Percentiles rank a stretch among this genome's conserved stretches.
phyloP scores from a whole-genome alignment of 2,113 vertebrate genomes.

The Pan paniscus region DNA sequence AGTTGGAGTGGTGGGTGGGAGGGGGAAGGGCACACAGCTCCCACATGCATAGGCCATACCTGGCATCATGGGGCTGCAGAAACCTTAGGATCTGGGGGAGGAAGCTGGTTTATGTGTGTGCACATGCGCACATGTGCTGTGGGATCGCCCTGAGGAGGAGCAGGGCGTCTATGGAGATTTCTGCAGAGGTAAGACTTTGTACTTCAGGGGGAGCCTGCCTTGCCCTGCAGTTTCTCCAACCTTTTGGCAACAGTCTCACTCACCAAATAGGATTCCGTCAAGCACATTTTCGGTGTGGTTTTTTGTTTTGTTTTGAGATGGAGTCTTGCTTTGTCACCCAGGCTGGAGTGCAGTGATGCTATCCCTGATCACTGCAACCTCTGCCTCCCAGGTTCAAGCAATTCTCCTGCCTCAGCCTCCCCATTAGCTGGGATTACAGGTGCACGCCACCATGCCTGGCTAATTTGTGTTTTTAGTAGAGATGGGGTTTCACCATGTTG shows the following conservation, averaged over 20 bases:
- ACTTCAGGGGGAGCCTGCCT: no score
- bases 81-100: background rate
- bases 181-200: background rate
- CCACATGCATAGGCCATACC: background rate
- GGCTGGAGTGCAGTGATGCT: no score
- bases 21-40: background rate
- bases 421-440: no score
- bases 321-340: background rate
- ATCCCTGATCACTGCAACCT: no score
- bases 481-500: no score
- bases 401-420: no score
- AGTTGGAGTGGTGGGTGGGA: fast-evolving
- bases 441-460: no score
- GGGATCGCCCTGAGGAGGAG: no score
- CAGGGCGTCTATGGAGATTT: background rate
- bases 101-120: fast-evolving
- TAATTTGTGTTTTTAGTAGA: no score
- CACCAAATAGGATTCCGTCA: background rate
- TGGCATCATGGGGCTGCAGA: background rate
- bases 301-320: no score
- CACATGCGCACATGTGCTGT: fast-evolving
- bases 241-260: background rate
- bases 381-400: no score
- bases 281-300: background rate
- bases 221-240: background rate